A percentile compares a stretch with the other conserved stretches of the same genome.
These are phyloP conservation scores for Melanotaenia maccullochi DNA, from an alignment of 2,797 vertebrate species.

Conservation along the genomic window DNA sequence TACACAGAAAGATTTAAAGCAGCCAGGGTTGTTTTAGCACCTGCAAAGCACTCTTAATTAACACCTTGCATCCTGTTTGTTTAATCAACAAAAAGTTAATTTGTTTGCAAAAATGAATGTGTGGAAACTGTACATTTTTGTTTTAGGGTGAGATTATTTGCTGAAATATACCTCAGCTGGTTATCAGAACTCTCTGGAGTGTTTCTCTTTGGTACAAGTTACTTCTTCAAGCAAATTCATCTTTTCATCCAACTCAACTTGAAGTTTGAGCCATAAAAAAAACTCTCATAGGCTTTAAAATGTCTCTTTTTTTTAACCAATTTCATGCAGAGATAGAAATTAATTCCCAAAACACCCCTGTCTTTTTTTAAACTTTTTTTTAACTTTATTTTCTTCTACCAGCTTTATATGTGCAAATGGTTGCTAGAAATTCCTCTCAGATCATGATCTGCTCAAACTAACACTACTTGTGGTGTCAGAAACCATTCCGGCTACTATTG, in stretches of 20 bases:
- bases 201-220: background rate
- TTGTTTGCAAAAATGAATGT: background rate
- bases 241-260: background rate
- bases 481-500: slow-evolving; percentile 8
- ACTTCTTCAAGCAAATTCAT: background rate
- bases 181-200: background rate
- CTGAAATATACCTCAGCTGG: background rate
- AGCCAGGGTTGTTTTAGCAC: background rate
- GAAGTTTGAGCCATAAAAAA: background rate
- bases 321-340: background rate
- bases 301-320: too few relatives aligned
- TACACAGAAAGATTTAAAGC: background rate
- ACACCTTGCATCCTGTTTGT: background rate
- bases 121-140: background rate
- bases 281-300: too few relatives aligned
- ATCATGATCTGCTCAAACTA: slow-evolving; percentile 39
- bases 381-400: slow-evolving; percentile 8
- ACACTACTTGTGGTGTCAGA: slow-evolving; percentile 29
- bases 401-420: slow-evolving; percentile 32
- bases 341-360: background rate
- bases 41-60: background rate
- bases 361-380: background rate
- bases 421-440: slow-evolving; percentile 33
- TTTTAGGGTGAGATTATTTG: too few relatives aligned
- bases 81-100: background rate